Percentiles rank a stretch among this genome's conserved stretches.
Evolutionary conservation across 2,888 invertebrate species (phyloP).

Genomic region (Endotricha flammealis): DNA sequence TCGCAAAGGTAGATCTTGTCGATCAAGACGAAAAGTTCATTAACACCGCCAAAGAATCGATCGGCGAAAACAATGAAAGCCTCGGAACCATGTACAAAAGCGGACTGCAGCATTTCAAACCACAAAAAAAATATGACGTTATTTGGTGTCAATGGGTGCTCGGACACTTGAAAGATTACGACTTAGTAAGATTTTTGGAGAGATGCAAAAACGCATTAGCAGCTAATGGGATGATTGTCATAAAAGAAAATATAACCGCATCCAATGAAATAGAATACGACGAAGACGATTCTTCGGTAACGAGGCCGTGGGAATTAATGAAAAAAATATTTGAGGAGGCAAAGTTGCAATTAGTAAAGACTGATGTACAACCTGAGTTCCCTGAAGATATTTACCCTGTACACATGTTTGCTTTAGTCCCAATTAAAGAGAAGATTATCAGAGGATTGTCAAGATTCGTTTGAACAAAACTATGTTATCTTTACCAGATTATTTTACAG

Average conservation of each 20-base stretch:
- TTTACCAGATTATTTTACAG: no score
- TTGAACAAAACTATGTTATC: no score
- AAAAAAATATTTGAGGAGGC: conserved; percentile 83
- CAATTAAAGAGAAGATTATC: no score
- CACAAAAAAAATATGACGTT: conserved; percentile 89
- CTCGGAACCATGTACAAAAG: conserved; percentile 83
- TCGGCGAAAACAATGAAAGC: conserved; percentile 63
- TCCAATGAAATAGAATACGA: conserved; percentile 83
- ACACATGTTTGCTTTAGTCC: conserved; percentile 87
- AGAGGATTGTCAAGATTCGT: no score
- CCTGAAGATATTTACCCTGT: conserved; percentile 93
- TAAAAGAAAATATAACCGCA: conserved; percentile 86
- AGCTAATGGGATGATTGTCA: conserved; percentile 45
- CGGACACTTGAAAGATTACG: conserved; percentile 90
- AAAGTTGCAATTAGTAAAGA: conserved; percentile 82
- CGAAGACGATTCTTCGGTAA: conserved; percentile 92
- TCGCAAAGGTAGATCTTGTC: conserved; percentile 91
- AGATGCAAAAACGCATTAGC: conserved; percentile 74
- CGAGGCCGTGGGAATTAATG: conserved; percentile 83
- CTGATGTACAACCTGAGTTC: conserved; percentile 87
- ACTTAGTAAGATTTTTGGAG: conserved; percentile 85
- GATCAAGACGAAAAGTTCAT: conserved; percentile 93
- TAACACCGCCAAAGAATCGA: conserved; percentile 80
- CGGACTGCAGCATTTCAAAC: conserved; percentile 91
- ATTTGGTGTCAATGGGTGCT: conserved; percentile 99